Evolutionary conservation across 1,140 invertebrate species (phyloP).

Genomic region (Brachionus asplanchnoidis): DNA sequence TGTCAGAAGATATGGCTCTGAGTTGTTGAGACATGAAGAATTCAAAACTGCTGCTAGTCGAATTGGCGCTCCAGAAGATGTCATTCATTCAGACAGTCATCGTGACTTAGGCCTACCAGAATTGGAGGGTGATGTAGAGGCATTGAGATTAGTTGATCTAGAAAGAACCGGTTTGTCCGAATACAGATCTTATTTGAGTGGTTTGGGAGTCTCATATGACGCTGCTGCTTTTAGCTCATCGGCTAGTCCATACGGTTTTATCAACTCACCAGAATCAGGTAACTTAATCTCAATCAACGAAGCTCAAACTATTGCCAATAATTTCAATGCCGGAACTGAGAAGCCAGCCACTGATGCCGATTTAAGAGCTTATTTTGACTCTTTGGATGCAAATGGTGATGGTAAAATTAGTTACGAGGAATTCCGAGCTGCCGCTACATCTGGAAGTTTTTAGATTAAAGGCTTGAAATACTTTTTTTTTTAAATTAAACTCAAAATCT

Average conservation of each 20-base stretch:
- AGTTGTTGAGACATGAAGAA: constrained; percentile 17
- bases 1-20: neutral
- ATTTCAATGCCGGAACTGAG: constrained; percentile 3
- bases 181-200: constrained; percentile 24
- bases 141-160: constrained; percentile 23
- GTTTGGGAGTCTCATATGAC: neutral
- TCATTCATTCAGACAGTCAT: neutral
- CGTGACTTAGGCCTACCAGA: constrained; percentile 7
- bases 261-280: neutral
- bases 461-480: neutral
- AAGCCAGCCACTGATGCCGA: constrained; percentile 11
- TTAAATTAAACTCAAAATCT: neutral
- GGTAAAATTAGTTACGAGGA: neutral
- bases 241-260: neutral
- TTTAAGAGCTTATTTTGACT: constrained; percentile 28
- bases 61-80: neutral
- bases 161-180: constrained; percentile 24
- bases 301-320: constrained; percentile 21
- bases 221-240: neutral
- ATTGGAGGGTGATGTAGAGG: constrained; percentile 35
- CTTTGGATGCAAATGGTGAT: constrained; percentile 8
- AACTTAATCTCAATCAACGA: neutral
- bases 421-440: neutral
- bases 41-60: neutral
- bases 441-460: neutral